These are phyloP conservation scores for Talpa occidentalis DNA, from an alignment of 2,113 vertebrate species.

Conservation along the genomic window DNA sequence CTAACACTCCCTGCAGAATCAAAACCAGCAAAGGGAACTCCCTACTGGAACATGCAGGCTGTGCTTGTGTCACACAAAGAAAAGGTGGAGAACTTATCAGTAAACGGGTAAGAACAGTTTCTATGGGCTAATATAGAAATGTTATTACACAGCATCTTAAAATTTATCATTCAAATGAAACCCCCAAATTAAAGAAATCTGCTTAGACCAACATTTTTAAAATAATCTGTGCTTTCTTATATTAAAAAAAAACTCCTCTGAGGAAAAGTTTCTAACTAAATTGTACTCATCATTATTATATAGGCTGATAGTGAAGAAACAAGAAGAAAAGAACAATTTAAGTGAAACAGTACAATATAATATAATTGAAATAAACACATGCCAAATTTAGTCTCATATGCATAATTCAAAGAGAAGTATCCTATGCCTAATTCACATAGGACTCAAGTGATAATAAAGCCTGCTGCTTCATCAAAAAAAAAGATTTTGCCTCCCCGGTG, in stretches of 20 bases:
- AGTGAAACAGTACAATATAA: neutral
- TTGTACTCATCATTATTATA: neutral
- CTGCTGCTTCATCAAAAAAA: neutral
- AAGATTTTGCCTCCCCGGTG: too few species aligned
- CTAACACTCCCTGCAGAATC: neutral
- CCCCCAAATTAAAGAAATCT: conserved; percentile 22
- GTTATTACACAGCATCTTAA: neutral
- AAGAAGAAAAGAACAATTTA: neutral
- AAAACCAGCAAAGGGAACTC: neutral
- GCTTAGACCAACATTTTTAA: neutral
- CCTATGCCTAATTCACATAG: neutral
- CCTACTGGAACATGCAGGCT: neutral
- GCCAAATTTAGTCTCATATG: neutral
- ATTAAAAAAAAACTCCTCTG: neutral
- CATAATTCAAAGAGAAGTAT: neutral
- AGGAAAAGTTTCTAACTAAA: conserved; percentile 42
- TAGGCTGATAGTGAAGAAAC: neutral
- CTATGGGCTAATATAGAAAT: neutral
- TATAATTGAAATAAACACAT: neutral
- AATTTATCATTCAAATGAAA: neutral
- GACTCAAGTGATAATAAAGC: neutral
- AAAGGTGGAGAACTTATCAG: neutral
- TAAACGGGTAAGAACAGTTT: neutral
- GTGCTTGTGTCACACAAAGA: neutral
- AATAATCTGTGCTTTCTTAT: neutral